A percentile compares a stretch with the other conserved stretches of the same genome.
phyloP scores from a whole-genome alignment of 2,797 vertebrate species.

The Cichlasoma orientale region DNA sequence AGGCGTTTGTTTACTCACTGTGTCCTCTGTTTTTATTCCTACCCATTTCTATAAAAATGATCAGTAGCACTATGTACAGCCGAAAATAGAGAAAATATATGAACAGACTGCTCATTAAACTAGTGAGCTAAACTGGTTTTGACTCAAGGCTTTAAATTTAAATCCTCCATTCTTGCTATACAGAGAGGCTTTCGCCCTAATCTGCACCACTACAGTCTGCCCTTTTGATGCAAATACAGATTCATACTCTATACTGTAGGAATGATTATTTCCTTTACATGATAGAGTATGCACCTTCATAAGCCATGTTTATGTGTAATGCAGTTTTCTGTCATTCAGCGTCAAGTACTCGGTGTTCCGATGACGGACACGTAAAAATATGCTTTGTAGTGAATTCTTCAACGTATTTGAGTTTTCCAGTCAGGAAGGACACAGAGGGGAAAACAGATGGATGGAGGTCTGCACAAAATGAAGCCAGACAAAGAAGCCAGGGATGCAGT shows the following conservation, averaged over 20 bases:
- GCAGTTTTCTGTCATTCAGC: neutral
- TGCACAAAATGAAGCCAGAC: conserved; percentile 9
- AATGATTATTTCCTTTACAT: neutral
- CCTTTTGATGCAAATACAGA: neutral
- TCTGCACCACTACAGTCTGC: neutral
- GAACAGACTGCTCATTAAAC: too few relatives aligned
- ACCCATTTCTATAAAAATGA: too few relatives aligned
- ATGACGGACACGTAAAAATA: neutral
- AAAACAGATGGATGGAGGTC: conserved; percentile 12
- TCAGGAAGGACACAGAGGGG: conserved; percentile 17
- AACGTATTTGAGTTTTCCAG: neutral
- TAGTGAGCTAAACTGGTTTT: neutral
- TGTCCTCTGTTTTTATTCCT: too few relatives aligned
- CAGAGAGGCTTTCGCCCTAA: neutral
- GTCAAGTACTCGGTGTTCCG: neutral
- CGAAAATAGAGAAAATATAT: too few relatives aligned
- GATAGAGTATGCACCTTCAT: too few relatives aligned
- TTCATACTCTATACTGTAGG: neutral
- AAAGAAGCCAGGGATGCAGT: neutral
- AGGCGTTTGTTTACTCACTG: too few relatives aligned
- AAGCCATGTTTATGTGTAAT: too few relatives aligned
- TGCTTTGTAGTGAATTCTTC: neutral
- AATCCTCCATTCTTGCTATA: neutral
- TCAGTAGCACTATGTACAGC: too few relatives aligned
- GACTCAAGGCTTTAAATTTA: neutral